These are phyloP conservation scores for Sphyrna mokarran DNA, from an alignment of 2,113 vertebrate genomes.

Conservation along the genomic window DNA sequence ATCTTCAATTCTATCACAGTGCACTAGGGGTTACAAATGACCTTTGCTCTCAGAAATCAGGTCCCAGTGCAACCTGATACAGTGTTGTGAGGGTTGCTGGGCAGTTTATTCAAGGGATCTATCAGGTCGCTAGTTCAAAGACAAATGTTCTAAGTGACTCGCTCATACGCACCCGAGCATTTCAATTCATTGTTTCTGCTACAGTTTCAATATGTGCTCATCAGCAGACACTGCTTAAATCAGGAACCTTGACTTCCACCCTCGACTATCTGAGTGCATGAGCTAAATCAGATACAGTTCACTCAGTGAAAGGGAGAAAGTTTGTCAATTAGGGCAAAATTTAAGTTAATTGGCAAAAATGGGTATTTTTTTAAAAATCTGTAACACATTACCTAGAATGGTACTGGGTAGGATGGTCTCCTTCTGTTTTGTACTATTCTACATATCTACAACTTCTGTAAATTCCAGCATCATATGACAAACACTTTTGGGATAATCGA, in stretches of 20 bases:
- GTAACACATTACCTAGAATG: not conserved
- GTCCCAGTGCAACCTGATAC: not conserved
- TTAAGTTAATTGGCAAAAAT: not conserved
- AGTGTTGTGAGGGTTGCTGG: not conserved
- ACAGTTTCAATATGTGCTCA: not conserved
- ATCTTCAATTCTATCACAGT: not conserved
- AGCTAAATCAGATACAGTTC: not conserved
- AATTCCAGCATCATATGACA: not conserved
- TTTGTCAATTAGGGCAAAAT: not conserved
- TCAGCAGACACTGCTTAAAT: not conserved
- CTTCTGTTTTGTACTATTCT: not conserved
- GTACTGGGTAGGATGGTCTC: not conserved
- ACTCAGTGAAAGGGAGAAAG: not conserved
- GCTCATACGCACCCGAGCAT: not conserved
- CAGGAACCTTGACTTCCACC: not conserved
- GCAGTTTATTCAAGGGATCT: not conserved
- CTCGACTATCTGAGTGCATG: not conserved
- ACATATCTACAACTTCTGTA: not conserved
- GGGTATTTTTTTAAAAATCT: not conserved
- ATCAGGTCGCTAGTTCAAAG: not conserved
- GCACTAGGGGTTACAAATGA: not conserved
- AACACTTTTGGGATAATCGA: not conserved
- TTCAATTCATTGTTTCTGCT: too few relatives aligned
- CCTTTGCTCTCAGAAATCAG: not conserved
- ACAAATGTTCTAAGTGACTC: not conserved